A percentile compares a stretch with the other conserved stretches of the same genome.
Evolutionary conservation across 1,140 invertebrate species (phyloP).

Genomic region (Drosophila navojoa): DNA sequence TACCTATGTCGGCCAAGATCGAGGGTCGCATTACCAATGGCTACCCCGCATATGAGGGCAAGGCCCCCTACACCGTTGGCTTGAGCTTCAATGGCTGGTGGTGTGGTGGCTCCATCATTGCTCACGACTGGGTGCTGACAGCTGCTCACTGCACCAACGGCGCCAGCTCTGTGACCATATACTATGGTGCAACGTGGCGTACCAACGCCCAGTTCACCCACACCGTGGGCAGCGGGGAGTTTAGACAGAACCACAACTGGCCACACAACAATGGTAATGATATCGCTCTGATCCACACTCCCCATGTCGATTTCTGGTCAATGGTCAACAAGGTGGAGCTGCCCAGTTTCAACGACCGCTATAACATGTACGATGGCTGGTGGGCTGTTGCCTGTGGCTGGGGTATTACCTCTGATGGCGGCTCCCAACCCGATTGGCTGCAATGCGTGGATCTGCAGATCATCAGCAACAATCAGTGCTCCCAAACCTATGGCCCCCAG

Average conservation of each 20-base stretch:
- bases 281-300: constrained; percentile 32
- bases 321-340: constrained; percentile 34
- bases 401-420: constrained; percentile 33
- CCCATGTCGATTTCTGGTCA: constrained; percentile 21
- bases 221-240: constrained; percentile 10
- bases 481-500: constrained; percentile 8
- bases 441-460: constrained; percentile 32
- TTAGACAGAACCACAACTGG: constrained; percentile 21
- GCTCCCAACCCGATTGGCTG: constrained; percentile 16
- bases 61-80: constrained; percentile 85
- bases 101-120: constrained; percentile 86
- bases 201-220: constrained; percentile 46
- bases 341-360: constrained; percentile 30
- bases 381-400: constrained; percentile 46
- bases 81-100: constrained; percentile 83
- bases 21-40: constrained; percentile 71
- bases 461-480: constrained; percentile 17
- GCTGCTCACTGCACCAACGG: constrained; percentile 59
- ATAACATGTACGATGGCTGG: constrained; percentile 16
- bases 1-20: constrained; percentile 7
- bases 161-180: constrained; percentile 46
- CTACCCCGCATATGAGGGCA: constrained; percentile 65
- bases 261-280: constrained; percentile 27
- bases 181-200: constrained; percentile 57
- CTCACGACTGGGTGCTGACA: constrained; percentile 84